Evolutionary conservation across 2,113 vertebrate genomes (phyloP), one percentile per base, ranked within the genome.

Genomic region (Seriola dumerili): DNA sequence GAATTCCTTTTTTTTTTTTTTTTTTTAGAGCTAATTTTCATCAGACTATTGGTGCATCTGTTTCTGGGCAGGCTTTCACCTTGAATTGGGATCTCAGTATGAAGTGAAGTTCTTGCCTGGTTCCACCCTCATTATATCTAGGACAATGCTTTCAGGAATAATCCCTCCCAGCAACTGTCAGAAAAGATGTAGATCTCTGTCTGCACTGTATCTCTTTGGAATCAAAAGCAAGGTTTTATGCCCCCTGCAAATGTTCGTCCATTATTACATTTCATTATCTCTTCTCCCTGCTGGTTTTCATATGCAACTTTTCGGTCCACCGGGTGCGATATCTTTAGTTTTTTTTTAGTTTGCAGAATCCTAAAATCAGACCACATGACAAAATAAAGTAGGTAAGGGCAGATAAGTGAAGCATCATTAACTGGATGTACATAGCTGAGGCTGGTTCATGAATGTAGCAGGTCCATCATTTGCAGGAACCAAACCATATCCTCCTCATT

Each of bases 21-120:
- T 59, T 63, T 54, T 72, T 69, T 1, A 40, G 67, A 79, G 21
- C 9, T 66, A 71, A 74, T 62, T 80, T 72, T 84, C 52, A 59
- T 78, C 69, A 71, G 65, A 74, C 79, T 59, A 6, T 36, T 8
- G 38, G 67, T 66, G 50, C 75, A 42, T 84, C 50, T 62, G 74
- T 67, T 67, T 83, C 64, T 64, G 65, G 70, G 62, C 70, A 64
- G 54, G 55, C 82, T 57, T 87, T 85, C 84, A 83, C 46, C 64
- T 78, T 83, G 46, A 55, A 55, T 73, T 61, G 48, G 9, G 48
- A 54, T 68, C 72, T 67, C 19, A 38, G 38, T 62, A 29, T 50
- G 32, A 54, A 76, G 67, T 25, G 74, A 67, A 13, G 29, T 44
- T 72, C 57, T 70, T 55, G 42, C 66, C 76, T 36, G 13, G 50